Conservation (phyloP, 2,113 vertebrate species). For the Amphilophus citrinellus region DNA sequence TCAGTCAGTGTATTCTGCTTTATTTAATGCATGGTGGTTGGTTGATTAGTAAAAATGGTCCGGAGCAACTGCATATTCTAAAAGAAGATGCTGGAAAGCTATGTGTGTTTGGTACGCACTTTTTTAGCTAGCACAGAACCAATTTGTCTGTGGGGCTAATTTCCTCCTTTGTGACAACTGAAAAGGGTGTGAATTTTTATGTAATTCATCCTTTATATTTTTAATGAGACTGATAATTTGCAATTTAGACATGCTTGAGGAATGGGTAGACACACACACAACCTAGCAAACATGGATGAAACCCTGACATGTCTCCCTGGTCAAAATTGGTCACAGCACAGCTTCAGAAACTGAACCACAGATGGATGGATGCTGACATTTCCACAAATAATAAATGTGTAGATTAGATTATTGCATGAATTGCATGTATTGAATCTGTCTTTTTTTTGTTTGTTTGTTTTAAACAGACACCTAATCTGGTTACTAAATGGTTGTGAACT, state of each 20-base stretch:
- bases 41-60: not conserved
- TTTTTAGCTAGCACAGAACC: no score
- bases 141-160: not conserved
- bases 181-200: not conserved
- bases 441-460: not conserved
- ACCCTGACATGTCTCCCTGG: not conserved
- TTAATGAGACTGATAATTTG: not conserved
- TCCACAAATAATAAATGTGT: not conserved
- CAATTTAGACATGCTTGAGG: no score
- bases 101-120: no score
- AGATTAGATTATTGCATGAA: not conserved
- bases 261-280: not conserved
- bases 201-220: not conserved
- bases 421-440: not conserved
- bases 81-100: not conserved
- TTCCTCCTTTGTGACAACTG: not conserved
- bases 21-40: not conserved
- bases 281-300: not conserved
- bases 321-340: no score
- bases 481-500: not conserved
- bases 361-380: not conserved
- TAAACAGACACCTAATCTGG: not conserved
- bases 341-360: not conserved
- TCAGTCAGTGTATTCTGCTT: no score
- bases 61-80: no score